Conservation (phyloP, 2,888 invertebrate genomes). For the Mythimna pallens region DNA sequence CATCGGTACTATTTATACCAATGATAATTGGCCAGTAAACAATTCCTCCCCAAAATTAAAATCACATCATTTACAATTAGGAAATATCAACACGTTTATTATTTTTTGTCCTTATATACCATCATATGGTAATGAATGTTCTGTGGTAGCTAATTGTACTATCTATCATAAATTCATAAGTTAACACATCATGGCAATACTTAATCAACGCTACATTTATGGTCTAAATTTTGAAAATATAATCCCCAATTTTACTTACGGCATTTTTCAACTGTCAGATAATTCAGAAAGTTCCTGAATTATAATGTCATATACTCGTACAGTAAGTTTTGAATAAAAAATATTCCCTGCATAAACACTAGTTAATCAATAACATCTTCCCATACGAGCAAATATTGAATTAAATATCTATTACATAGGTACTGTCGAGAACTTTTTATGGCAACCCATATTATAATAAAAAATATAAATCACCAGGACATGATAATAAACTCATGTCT, state of each 20-base stretch:
- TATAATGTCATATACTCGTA: too few species aligned
- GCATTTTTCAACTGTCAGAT: neutral
- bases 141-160: neutral
- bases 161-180: neutral
- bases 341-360: too few species aligned
- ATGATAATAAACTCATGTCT: slow-evolving; percentile 20
- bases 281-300: too few species aligned
- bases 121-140: neutral
- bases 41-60: slow-evolving; percentile 49
- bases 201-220: neutral
- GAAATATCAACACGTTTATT: slow-evolving; percentile 22
- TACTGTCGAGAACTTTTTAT: slow-evolving; percentile 8
- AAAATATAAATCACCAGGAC: slow-evolving; percentile 13
- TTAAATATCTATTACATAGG: neutral
- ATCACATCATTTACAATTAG: slow-evolving; percentile 44
- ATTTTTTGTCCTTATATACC: neutral
- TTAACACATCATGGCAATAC: neutral
- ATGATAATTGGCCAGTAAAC: slow-evolving; percentile 41
- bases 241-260: neutral
- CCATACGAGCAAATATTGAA: neutral
- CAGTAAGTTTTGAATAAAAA: too few species aligned
- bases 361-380: too few species aligned
- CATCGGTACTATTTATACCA: slow-evolving; percentile 49
- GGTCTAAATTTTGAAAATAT: neutral
- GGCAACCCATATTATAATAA: neutral